Percentiles rank a stretch among this genome's conserved stretches.
These are phyloP conservation scores for Lycaon pictus DNA, from an alignment of 2,113 vertebrate species.

Conservation along the genomic window DNA sequence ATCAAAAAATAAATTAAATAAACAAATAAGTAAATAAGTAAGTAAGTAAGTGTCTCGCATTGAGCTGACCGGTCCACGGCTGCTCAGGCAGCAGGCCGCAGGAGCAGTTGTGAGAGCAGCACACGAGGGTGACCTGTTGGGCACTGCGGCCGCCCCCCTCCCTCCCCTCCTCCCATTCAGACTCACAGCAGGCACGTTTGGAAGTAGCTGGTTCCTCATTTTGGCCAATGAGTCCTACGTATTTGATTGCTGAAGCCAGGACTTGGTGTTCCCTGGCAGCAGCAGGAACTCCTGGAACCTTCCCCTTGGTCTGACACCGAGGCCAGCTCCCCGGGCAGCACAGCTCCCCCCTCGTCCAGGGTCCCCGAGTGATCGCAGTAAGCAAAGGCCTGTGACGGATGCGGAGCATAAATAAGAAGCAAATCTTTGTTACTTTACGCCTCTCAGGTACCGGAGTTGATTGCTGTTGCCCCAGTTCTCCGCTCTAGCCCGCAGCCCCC, in stretches of 20 bases:
- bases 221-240: background rate
- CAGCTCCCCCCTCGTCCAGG: background rate
- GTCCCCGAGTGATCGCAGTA: background rate
- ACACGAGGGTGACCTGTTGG: too few species aligned
- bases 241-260: background rate
- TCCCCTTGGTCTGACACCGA: background rate
- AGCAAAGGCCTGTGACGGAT: background rate
- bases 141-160: too few species aligned
- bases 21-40: too few species aligned
- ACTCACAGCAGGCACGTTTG: background rate
- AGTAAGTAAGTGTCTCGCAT: too few species aligned
- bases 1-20: background rate
- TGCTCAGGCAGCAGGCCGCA: too few species aligned
- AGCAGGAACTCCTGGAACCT: background rate
- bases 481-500: too few species aligned
- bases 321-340: accelerated
- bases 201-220: background rate
- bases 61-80: too few species aligned
- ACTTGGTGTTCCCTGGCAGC: background rate
- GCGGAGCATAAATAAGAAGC: background rate
- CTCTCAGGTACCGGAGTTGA: background rate
- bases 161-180: too few species aligned
- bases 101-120: background rate
- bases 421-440: background rate
- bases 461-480: background rate